Evolutionary conservation across 2,113 vertebrate species (phyloP).

Genomic region (Cricetomys ansorgei): DNA sequence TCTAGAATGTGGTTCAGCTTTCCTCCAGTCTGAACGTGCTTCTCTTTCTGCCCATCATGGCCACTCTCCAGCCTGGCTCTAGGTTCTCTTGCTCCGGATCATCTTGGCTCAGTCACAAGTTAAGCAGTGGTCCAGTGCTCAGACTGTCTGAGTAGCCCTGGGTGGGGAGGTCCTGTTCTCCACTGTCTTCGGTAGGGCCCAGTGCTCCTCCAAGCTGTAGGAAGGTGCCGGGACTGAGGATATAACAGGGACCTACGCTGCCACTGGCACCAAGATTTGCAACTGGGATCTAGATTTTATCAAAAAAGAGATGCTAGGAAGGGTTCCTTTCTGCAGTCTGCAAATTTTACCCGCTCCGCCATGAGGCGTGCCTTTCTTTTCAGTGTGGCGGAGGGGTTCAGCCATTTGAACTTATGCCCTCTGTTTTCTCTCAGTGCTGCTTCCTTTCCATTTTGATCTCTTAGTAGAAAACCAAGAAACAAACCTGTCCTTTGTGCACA

Average conservation of each 20-base stretch:
- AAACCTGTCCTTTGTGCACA: accelerated
- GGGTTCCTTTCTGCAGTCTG: neutral
- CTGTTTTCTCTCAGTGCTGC: neutral
- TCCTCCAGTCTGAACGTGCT: accelerated
- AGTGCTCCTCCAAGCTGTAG: accelerated
- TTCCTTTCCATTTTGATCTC: neutral
- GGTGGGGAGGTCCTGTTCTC: neutral
- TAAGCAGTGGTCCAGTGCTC: neutral
- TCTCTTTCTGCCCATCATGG: neutral
- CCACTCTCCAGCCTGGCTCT: neutral
- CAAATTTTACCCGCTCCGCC: neutral
- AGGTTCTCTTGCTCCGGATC: neutral
- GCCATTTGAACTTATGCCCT: neutral
- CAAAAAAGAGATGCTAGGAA: neutral
- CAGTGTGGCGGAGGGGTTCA: neutral
- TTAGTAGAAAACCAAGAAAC: neutral
- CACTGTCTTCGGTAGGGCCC: neutral
- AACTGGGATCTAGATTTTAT: neutral
- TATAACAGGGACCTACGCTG: neutral
- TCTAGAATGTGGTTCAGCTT: accelerated
- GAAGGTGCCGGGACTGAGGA: neutral
- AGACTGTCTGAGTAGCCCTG: neutral
- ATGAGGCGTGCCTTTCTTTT: neutral
- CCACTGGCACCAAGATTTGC: neutral
- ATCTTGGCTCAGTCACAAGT: neutral